Evolutionary conservation across 1,140 invertebrate species (phyloP).

Genomic region (Drosophila mayri): DNA sequence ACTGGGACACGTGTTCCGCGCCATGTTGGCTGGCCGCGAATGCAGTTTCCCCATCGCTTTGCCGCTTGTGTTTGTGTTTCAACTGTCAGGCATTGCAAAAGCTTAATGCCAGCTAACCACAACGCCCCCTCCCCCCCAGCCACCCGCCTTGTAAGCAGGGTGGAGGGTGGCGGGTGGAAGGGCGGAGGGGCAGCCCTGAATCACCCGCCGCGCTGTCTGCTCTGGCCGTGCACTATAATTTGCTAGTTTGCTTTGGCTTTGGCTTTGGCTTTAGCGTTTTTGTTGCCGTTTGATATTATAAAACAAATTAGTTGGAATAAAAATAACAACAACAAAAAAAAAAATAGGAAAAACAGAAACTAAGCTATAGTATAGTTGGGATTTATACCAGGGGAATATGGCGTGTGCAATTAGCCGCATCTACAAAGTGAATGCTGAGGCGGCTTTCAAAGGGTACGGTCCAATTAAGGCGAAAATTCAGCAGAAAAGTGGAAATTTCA

Average conservation of each 20-base stretch:
- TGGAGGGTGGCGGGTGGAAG: background rate
- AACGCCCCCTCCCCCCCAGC: constrained; percentile 23
- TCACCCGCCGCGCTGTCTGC: constrained; percentile 78
- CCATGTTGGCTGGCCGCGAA: constrained; percentile 75
- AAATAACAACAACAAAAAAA: constrained; percentile 34
- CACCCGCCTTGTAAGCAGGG: background rate
- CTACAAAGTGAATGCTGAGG: constrained; percentile 44
- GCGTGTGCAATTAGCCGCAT: constrained; percentile 73
- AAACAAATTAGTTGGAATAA: constrained; percentile 77
- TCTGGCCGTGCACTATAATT: constrained; percentile 73
- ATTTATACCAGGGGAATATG: constrained; percentile 52
- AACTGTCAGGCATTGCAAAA: constrained; percentile 75
- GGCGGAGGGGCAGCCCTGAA: constrained; percentile 20
- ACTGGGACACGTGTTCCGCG: constrained; percentile 67
- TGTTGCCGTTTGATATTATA: constrained; percentile 72
- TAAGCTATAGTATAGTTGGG: constrained; percentile 45
- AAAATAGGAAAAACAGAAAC: constrained; percentile 38
- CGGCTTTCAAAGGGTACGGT: constrained; percentile 32
- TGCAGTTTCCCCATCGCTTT: constrained; percentile 41
- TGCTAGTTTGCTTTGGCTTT: constrained; percentile 60
- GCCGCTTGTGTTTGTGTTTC: constrained; percentile 34
- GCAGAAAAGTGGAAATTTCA: constrained; percentile 12
- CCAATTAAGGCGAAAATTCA: constrained; percentile 33
- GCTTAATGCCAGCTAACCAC: constrained; percentile 73
- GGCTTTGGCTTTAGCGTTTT: constrained; percentile 46